A percentile compares a stretch with the other conserved stretches of the same genome.
Conservation (phyloP, 2,113 vertebrate genomes). For the Strix uralensis region DNA sequence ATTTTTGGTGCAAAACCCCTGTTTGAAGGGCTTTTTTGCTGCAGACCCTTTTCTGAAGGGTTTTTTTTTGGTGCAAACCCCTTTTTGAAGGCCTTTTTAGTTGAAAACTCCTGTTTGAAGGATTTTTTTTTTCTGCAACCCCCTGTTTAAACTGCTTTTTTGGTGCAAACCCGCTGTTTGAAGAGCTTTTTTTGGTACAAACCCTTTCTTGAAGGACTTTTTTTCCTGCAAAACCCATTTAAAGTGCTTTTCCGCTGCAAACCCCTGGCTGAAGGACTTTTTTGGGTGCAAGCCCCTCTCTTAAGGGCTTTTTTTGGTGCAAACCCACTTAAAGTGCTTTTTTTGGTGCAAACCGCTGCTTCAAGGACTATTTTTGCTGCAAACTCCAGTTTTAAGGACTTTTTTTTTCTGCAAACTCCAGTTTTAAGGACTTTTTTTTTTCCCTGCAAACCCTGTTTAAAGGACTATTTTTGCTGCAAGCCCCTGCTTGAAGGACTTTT, state of each 20-base stretch:
- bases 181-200: too few relatives aligned
- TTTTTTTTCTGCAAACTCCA: background rate
- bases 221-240: background rate
- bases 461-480: background rate
- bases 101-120: too few relatives aligned
- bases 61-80: background rate
- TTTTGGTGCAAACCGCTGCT: background rate
- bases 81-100: background rate
- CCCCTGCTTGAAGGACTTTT: background rate
- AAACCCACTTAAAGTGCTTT: background rate
- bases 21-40: background rate
- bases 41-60: too few relatives aligned
- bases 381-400: rapidly evolving
- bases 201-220: too few relatives aligned
- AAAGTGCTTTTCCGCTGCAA: background rate
- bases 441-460: background rate
- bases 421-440: background rate
- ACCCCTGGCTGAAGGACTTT: background rate
- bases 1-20: background rate
- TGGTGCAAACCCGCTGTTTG: background rate
- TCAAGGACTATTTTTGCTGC: background rate
- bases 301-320: background rate
- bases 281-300: background rate
- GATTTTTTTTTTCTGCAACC: background rate
- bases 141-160: background rate